These are phyloP conservation scores for Spheniscus humboldti DNA, from an alignment of 2,797 vertebrate genomes.

Conservation along the genomic window DNA sequence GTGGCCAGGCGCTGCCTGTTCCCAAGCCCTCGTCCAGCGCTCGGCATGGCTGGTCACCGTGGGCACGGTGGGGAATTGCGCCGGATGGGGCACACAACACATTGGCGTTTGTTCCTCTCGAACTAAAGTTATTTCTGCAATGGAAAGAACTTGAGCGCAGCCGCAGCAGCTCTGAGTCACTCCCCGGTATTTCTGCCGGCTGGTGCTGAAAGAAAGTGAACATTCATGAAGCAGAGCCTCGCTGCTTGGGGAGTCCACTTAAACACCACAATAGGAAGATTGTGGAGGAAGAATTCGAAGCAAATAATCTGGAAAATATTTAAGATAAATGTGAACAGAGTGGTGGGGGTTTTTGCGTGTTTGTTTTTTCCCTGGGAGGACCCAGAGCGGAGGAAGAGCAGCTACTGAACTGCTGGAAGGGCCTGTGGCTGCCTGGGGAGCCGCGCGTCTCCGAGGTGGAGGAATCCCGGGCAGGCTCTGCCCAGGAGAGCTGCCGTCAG, in stretches of 20 bases:
- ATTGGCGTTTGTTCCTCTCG: not conserved
- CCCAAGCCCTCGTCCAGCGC: rapidly evolving
- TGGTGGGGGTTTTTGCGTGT: not conserved
- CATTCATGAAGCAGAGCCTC: conserved; percentile 78
- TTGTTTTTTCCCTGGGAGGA: not conserved
- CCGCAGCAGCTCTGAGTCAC: conserved; percentile 77
- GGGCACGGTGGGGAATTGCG: not conserved
- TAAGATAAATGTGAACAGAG: conserved; percentile 69
- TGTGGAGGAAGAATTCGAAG: conserved; percentile 70
- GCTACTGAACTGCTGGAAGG: not conserved
- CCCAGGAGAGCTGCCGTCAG: rapidly evolving
- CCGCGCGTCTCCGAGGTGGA: rapidly evolving
- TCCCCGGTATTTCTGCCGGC: conserved; percentile 66
- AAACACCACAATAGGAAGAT: conserved; percentile 77
- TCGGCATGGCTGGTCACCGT: rapidly evolving
- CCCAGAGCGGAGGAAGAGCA: not conserved
- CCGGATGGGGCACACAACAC: not conserved
- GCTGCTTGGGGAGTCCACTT: conserved; percentile 61
- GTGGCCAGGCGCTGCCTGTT: rapidly evolving
- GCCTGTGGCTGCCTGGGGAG: not conserved
- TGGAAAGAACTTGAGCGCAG: not conserved
- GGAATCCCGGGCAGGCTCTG: not conserved
- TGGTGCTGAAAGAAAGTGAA: conserved; percentile 77
- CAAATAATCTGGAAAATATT: conserved; percentile 87
- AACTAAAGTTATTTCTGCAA: not conserved